These are phyloP conservation scores for Pristionchus mayeri DNA, from an alignment of 2,888 invertebrate species.

Conservation along the genomic window DNA sequence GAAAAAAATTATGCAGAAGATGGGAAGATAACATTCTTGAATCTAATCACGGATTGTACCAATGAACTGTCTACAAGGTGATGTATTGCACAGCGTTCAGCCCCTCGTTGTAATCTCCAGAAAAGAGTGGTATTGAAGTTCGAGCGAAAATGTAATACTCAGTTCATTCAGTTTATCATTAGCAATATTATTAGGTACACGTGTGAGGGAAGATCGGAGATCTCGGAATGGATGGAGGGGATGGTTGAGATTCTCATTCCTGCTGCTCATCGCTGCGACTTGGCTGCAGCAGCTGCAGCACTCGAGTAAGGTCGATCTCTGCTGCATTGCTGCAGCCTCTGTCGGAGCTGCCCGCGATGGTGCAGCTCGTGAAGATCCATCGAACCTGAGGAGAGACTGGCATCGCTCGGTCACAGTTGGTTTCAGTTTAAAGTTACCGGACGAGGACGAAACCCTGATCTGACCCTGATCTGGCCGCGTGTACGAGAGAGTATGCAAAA, in stretches of 20 bases:
- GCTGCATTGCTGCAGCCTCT: constrained; percentile 65
- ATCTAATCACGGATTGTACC: too few relatives aligned
- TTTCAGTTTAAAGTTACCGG: too few relatives aligned
- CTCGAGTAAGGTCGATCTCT: not conserved
- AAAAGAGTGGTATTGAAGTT: too few relatives aligned
- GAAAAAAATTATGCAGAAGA: too few relatives aligned
- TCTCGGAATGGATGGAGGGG: not conserved
- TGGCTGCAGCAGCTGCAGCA: constrained; percentile 1
- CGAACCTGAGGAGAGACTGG: constrained; percentile 61
- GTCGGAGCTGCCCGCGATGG: constrained; percentile 71
- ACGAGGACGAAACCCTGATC: too few relatives aligned
- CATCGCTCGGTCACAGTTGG: too few relatives aligned
- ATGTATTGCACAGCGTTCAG: too few relatives aligned
- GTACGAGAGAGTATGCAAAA: too few relatives aligned
- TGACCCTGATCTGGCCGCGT: too few relatives aligned
- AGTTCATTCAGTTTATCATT: not conserved
- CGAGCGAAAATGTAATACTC: not conserved
- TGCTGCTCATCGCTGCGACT: not conserved
- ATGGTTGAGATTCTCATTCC: not conserved
- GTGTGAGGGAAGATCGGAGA: not conserved
- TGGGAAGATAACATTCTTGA: too few relatives aligned
- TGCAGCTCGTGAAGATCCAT: constrained; percentile 73
- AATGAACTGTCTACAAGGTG: too few relatives aligned
- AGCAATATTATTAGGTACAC: constrained; percentile 15
- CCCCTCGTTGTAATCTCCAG: too few relatives aligned